These are phyloP conservation scores for Microdon myrmicae DNA, from an alignment of 2,888 invertebrate species.

Conservation along the genomic window DNA sequence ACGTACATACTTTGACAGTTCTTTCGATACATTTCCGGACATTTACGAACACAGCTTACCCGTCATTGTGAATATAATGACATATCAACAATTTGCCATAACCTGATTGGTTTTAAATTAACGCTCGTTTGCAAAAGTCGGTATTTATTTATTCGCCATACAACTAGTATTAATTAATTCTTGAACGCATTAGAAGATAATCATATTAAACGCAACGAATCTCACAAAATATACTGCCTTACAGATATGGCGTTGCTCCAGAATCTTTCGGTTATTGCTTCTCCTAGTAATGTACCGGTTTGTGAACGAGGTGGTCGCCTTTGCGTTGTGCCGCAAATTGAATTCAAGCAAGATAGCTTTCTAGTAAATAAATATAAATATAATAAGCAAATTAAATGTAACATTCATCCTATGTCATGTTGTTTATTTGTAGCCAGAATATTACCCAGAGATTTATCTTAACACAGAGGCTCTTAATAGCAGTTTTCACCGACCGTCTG, in stretches of 20 bases:
- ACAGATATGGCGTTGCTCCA: conserved; percentile 69
- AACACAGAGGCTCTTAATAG: conserved; percentile 70
- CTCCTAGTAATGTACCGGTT: conserved; percentile 70
- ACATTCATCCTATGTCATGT: not conserved
- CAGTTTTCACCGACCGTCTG: conserved; percentile 65
- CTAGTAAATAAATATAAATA: conserved; percentile 66
- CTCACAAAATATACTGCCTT: too few species aligned
- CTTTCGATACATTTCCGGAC: too few species aligned
- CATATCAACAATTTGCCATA: too few species aligned
- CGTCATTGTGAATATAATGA: too few species aligned
- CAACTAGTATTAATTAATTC: too few species aligned
- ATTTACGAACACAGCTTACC: too few species aligned
- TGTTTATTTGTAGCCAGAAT: conserved; percentile 69
- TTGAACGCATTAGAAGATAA: too few species aligned
- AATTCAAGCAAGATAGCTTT: conserved; percentile 58
- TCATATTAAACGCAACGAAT: too few species aligned
- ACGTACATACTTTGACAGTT: too few species aligned
- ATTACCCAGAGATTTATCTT: conserved; percentile 77
- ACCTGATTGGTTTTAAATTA: too few species aligned
- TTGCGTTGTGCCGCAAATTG: conserved; percentile 70
- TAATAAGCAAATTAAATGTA: not conserved
- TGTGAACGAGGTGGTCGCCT: conserved; percentile 75
- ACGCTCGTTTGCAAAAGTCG: too few species aligned
- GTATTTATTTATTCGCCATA: too few species aligned
- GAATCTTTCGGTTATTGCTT: conserved; percentile 69